phyloP scores from a whole-genome alignment of 30 jellyfish, hydroid and myxozoan genomes.

The Chrysaora quinquecirrha region DNA sequence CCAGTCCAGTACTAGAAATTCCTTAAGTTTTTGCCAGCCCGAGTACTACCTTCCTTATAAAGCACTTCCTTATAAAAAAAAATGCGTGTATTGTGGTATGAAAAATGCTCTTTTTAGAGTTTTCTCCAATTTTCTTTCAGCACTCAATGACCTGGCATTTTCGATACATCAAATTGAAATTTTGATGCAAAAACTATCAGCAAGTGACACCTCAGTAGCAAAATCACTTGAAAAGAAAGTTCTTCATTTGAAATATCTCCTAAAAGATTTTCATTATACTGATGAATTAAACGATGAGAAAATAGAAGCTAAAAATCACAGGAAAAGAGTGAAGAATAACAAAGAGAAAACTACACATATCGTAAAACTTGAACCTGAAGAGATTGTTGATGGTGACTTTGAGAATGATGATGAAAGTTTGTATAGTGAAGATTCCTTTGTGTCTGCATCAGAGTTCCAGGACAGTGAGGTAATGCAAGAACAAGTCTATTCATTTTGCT shows the following conservation, averaged over 20 bases:
- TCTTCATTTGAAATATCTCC: background rate
- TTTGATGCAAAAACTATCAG: background rate
- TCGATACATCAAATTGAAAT: background rate
- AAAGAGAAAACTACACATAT: too few relatives aligned
- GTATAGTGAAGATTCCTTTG: conserved; percentile 85
- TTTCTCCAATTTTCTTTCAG: too few relatives aligned
- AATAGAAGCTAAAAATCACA: background rate
- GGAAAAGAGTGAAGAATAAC: background rate
- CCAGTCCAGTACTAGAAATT: too few relatives aligned
- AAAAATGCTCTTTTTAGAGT: too few relatives aligned
- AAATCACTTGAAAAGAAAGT: background rate
- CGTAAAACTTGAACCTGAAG: background rate
- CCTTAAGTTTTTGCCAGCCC: too few relatives aligned
- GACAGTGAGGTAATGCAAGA: background rate
- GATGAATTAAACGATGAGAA: background rate
- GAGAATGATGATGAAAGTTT: conserved; percentile 60
- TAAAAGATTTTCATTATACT: too few relatives aligned
- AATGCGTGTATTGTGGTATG: too few relatives aligned
- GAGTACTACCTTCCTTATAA: too few relatives aligned
- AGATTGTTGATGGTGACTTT: background rate
- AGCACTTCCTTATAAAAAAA: too few relatives aligned
- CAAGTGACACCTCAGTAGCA: background rate
- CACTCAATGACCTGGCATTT: background rate
- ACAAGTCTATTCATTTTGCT: background rate
- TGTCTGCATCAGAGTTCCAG: conserved; percentile 90